A percentile compares a stretch with the other conserved stretches of the same genome.
phyloP scores from a whole-genome alignment of 2,113 vertebrate species.

The Thryonomys swinderianus region DNA sequence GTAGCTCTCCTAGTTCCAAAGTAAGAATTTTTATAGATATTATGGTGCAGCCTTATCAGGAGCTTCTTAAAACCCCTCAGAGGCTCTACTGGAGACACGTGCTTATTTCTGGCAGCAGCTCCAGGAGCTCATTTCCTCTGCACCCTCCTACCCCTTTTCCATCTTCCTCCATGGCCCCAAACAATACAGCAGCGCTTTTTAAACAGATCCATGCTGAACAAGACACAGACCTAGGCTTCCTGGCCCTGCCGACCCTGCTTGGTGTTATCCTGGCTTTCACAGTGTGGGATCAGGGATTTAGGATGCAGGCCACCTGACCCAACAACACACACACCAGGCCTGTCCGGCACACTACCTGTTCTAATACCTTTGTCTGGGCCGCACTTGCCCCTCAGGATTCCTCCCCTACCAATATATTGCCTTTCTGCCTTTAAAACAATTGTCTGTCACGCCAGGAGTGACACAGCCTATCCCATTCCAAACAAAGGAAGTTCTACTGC shows the following conservation, averaged over 20 bases:
- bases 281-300: accelerated
- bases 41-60: not conserved
- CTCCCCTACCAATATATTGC: not conserved
- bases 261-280: not conserved
- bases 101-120: not conserved
- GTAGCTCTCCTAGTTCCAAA: not conserved
- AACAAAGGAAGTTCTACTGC: not conserved
- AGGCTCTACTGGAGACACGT: not conserved
- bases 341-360: accelerated
- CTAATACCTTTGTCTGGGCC: not conserved
- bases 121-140: not conserved
- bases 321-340: not conserved
- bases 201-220: not conserved
- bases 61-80: not conserved
- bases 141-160: not conserved
- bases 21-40: not conserved
- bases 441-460: too few relatives aligned
- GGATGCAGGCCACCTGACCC: not conserved
- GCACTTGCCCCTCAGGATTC: not conserved
- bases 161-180: accelerated
- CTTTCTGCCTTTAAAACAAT: not conserved
- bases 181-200: not conserved
- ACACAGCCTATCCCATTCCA: not conserved
- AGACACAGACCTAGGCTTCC: not conserved
- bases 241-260: not conserved